Evolutionary conservation across 2,113 vertebrate genomes (phyloP).

Genomic region (Paramormyrops kingsleyae): DNA sequence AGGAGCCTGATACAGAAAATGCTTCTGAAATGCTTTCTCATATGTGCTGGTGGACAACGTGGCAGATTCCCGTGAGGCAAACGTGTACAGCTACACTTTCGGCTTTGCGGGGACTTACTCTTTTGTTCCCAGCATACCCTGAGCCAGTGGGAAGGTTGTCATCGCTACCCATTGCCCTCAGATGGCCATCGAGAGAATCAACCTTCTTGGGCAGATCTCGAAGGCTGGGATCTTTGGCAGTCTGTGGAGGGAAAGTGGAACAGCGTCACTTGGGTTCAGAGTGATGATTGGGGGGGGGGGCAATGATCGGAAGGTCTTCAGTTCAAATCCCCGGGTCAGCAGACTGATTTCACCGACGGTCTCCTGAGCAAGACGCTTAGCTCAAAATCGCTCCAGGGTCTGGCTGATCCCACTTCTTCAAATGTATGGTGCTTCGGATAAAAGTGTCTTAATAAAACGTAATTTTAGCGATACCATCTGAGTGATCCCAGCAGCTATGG

Average conservation of each 20-base stretch:
- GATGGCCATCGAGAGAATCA: slow-evolving; percentile 37
- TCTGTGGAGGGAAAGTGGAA: slow-evolving; percentile 46
- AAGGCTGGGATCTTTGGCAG: slow-evolving; percentile 59
- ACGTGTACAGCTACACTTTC: neutral
- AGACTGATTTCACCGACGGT: neutral
- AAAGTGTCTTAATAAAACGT: neutral
- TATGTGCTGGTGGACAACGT: neutral
- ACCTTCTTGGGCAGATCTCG: slow-evolving; percentile 58
- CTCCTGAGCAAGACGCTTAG: neutral
- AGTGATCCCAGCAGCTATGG: neutral
- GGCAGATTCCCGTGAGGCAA: no score
- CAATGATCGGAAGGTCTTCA: neutral
- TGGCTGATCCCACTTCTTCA: neutral
- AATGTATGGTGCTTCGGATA: neutral
- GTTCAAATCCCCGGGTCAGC: neutral
- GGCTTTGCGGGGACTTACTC: slow-evolving; percentile 36
- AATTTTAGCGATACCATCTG: neutral
- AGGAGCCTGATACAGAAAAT: neutral
- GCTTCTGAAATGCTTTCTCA: neutral
- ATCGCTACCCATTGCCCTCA: slow-evolving; percentile 40
- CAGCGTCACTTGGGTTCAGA: neutral
- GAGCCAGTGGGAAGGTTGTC: slow-evolving; percentile 46
- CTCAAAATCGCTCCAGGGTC: neutral
- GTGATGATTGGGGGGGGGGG: neutral
- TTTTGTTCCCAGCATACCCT: slow-evolving; percentile 37